Conservation (phyloP, 2,888 invertebrate species). For the Biston betularia region DNA sequence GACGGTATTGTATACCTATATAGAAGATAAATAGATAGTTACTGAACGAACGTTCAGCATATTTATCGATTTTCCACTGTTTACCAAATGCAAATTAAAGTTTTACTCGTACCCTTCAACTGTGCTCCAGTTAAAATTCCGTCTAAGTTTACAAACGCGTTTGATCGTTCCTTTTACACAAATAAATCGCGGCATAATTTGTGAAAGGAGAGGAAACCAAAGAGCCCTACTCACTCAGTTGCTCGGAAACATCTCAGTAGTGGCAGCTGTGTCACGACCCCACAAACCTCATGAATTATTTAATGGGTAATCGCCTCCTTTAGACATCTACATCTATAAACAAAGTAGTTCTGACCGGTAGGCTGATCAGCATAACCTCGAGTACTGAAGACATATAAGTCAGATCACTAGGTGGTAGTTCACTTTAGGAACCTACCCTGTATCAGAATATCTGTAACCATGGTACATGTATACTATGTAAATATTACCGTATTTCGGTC, state of each 20-base stretch:
- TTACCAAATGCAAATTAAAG: conserved; percentile 29
- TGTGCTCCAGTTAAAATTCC: conserved; percentile 32
- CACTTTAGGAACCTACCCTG: too few species aligned
- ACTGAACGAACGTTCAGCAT: too few species aligned
- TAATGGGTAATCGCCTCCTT: conserved; percentile 68
- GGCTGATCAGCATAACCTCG: not conserved
- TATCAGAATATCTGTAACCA: too few species aligned
- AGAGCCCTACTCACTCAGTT: conserved; percentile 52
- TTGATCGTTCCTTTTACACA: conserved; percentile 57
- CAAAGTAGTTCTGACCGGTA: conserved; percentile 1
- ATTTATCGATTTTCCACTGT: not conserved
- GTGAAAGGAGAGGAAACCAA: conserved; percentile 68
- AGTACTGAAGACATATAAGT: not conserved
- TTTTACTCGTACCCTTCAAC: conserved; percentile 16
- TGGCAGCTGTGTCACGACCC: conserved; percentile 68
- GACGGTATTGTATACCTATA: too few species aligned
- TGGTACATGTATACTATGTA: too few species aligned
- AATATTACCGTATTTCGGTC: too few species aligned
- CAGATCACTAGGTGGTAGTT: too few species aligned
- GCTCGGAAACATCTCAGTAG: conserved; percentile 50
- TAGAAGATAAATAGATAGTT: too few species aligned
- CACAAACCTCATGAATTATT: conserved; percentile 77
- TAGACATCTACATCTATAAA: conserved; percentile 54
- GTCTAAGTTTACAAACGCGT: conserved; percentile 36
- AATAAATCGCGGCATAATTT: conserved; percentile 57